Evolutionary conservation across 2,797 vertebrate genomes (phyloP).

Genomic region (Bucorvus abyssinicus): DNA sequence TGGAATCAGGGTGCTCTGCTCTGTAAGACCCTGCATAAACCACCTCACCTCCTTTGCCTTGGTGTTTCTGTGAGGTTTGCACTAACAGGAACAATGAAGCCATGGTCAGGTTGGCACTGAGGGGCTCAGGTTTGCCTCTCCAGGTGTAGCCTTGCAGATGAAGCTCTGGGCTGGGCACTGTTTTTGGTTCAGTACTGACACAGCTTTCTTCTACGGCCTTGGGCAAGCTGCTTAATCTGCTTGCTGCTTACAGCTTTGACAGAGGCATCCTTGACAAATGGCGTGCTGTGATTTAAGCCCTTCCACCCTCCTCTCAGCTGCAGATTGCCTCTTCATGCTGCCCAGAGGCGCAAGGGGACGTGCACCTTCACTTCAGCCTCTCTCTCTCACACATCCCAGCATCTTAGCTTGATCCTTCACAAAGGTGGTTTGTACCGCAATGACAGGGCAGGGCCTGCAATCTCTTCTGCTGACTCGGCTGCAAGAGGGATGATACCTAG

Average conservation of each 20-base stretch:
- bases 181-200: neutral
- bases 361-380: neutral
- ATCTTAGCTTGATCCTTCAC: neutral
- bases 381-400: neutral
- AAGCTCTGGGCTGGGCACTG: neutral
- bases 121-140: neutral
- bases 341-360: neutral
- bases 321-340: neutral
- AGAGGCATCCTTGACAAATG: fast-evolving
- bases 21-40: neutral
- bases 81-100: neutral
- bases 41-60: neutral
- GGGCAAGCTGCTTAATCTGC: neutral
- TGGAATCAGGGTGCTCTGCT: neutral
- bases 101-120: fast-evolving
- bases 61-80: neutral
- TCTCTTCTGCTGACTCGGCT: neutral
- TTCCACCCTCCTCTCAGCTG: neutral
- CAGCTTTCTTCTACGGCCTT: neutral
- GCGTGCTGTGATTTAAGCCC: neutral
- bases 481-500: neutral
- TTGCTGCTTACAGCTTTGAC: neutral
- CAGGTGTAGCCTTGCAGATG: neutral
- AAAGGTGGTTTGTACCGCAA: neutral
- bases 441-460: neutral